Evolutionary conservation across 2,888 invertebrate species (phyloP), one percentile per base, ranked within the genome.

Genomic region (Odontocolon sp.): DNA sequence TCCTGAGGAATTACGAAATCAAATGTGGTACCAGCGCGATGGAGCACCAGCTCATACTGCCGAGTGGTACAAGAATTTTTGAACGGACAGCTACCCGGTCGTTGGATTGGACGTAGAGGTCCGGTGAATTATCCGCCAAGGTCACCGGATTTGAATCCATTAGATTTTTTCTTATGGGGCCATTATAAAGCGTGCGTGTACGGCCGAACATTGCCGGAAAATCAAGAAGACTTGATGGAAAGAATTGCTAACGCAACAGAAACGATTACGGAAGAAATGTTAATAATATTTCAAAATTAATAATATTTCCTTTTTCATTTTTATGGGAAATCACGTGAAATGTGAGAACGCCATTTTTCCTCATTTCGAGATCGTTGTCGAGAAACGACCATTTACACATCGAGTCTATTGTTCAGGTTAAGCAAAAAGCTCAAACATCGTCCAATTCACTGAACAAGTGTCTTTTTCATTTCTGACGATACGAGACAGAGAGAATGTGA

Each of bases 21-120:
- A 33, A 26, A 61, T 68, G 56, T 67, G 67, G 66, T 59, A 54
- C 18, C 76, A 67, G 8, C 71, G 72, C 3, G 67, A 72, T 54
- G 42, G 64, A 11, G 40, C 56, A n/a, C 63, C 63, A 16, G 56
- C 63, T 28, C 61, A 70, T 47, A 28, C 6, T 11, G 9, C 16
- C 3, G 2, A 45, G 21, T n/a, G 1, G 38, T 40, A 5, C n/a
- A 5, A n/a, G 3, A 38, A 11, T 42, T 5, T 0, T 8, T 42
- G 6, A 18, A 45, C 18, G 45, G 18, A 16, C 8, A 2, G 16
- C 18, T 45, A 8, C 45, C 45, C 6, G 18, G 5, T 16, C 5
- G 45, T 2, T 45, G 45, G 45, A 45, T 45, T 18, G 21, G 21
- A 8, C 45, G 45, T 8, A 18, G 45, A 0, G 45, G 45, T 2